A percentile compares a stretch with the other conserved stretches of the same genome.
Conservation (phyloP, 2,888 invertebrate genomes). For the Cybosia mesomella region DNA sequence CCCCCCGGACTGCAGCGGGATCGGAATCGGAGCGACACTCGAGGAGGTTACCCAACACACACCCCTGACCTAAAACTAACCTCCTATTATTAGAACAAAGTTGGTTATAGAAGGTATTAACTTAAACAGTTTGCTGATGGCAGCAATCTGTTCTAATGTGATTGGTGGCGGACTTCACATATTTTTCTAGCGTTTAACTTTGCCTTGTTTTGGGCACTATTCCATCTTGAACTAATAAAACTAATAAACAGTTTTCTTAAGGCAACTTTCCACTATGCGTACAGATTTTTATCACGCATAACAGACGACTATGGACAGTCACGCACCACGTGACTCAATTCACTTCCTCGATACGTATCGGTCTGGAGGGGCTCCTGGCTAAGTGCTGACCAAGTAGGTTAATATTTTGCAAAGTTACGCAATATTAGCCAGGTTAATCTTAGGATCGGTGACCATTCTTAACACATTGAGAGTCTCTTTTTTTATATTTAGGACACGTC, state of each 20-base stretch:
- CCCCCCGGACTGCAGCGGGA: too few relatives aligned
- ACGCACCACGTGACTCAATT: neutral
- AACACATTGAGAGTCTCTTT: too few relatives aligned
- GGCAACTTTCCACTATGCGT: neutral
- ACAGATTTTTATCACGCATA: neutral
- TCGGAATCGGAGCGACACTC: too few relatives aligned
- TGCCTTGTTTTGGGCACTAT: constrained; percentile 18
- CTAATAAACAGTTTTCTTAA: constrained; percentile 12
- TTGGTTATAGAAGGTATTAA: neutral
- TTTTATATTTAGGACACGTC: too few relatives aligned
- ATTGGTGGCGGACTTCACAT: constrained; percentile 21
- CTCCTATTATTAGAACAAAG: neutral
- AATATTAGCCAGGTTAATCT: too few relatives aligned
- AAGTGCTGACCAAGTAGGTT: too few relatives aligned
- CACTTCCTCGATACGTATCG: neutral
- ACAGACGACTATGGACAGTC: neutral
- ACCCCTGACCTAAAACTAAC: constrained; percentile 4
- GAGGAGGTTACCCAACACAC: too few relatives aligned
- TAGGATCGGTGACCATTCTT: too few relatives aligned
- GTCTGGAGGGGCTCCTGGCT: neutral
- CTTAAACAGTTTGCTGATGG: constrained; percentile 16
- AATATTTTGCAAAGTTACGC: too few relatives aligned
- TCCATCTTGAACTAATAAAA: constrained; percentile 26
- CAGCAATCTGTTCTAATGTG: constrained; percentile 19
- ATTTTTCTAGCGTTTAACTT: constrained; percentile 17